These are phyloP conservation scores for Hetaerina titia DNA, from an alignment of 2,888 invertebrate genomes.

Conservation along the genomic window DNA sequence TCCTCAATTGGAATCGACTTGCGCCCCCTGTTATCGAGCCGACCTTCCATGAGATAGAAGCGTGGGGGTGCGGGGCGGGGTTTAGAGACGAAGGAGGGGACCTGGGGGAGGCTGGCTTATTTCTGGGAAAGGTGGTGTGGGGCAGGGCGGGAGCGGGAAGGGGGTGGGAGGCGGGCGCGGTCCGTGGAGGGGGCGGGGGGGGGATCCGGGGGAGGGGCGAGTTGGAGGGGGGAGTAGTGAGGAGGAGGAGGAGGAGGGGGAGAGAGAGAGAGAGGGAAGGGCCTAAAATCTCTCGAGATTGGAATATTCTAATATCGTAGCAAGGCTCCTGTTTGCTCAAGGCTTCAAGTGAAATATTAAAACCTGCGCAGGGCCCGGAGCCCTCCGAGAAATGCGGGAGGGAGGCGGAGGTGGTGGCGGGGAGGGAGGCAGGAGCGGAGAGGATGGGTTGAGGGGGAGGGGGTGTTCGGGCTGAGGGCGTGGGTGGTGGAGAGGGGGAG, in stretches of 20 bases:
- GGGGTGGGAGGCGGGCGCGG: not conserved
- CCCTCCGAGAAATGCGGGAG: constrained; percentile 59
- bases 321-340: constrained; percentile 72
- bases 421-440: constrained; percentile 45
- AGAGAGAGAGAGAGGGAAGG: constrained; percentile 65
- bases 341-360: constrained; percentile 74
- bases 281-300: constrained; percentile 72
- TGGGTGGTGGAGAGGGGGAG: not conserved
- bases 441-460: not conserved
- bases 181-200: not conserved
- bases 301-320: constrained; percentile 74
- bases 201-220: not conserved
- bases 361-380: constrained; percentile 70
- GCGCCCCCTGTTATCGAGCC: constrained; percentile 21
- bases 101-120: not conserved
- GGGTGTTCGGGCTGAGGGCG: too few species aligned
- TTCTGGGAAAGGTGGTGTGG: not conserved
- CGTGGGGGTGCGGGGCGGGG: not conserved
- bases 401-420: not conserved
- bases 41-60: not conserved
- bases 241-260: not conserved
- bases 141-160: not conserved
- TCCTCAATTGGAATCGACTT: constrained; percentile 23
- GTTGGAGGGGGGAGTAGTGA: not conserved
- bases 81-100: not conserved